Conservation (phyloP, 2,797 vertebrate genomes). For the Pristis pectinata region DNA sequence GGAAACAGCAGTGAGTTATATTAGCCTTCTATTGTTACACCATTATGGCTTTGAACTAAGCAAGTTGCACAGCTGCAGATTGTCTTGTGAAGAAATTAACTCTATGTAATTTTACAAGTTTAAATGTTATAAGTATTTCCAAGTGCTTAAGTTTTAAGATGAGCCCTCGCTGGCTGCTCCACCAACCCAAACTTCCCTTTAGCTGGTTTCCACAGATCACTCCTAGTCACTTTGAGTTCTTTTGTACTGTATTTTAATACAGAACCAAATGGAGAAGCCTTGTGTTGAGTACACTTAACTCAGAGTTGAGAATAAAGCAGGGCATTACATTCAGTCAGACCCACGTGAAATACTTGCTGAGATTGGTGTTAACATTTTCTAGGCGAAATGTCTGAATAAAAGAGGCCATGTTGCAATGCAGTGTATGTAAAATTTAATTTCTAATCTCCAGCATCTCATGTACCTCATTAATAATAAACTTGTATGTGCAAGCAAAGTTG, state of each 20-base stretch:
- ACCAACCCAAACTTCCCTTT: background rate
- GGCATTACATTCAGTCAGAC: background rate
- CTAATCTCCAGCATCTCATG: background rate
- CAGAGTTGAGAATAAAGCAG: background rate
- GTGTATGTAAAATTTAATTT: background rate
- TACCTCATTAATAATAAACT: background rate
- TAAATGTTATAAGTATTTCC: background rate
- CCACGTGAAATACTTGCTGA: background rate
- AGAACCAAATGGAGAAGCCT: background rate
- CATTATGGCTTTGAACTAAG: slow-evolving; percentile 20
- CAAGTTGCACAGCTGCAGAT: background rate
- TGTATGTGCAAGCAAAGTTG: background rate
- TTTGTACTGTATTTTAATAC: background rate
- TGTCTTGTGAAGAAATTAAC: background rate
- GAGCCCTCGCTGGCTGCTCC: background rate
- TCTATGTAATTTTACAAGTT: background rate
- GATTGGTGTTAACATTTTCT: background rate
- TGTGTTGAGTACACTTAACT: background rate
- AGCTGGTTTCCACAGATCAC: background rate
- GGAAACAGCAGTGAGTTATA: background rate
- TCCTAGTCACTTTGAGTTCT: too few species aligned
- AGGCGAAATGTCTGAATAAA: background rate
- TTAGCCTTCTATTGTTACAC: background rate
- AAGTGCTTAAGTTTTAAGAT: background rate
- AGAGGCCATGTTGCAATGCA: background rate